Base-by-base conservation (phyloP, 1,140 invertebrate species). In the Megalonaias nervosa region DNA sequence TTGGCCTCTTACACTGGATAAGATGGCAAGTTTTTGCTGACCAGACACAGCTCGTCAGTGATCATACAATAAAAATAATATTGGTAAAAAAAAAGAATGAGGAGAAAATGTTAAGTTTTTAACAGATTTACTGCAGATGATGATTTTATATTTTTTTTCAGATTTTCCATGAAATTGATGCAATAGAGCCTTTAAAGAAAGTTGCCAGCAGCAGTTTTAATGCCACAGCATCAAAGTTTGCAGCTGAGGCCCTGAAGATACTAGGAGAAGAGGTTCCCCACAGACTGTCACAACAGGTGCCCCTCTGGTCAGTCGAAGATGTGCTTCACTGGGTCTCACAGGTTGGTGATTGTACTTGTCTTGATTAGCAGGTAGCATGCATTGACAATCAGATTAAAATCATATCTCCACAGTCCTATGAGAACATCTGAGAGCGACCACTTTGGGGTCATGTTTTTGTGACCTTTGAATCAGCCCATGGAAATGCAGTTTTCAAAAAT, bases 241-340 rank as follows among this genome's bases (percentile, higher is more conserved):
- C 98, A 0, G 97, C 95, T 11, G 97, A 99, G 92, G 98, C 98
- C 0, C 92, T 99, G 75, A 93, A 95, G 77, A 92, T 99, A 1
- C 98, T 99, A 67, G 98, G 98, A 0, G 98, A 99, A 90, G 96
- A 97, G 87, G 95, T 99, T 16, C 98, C 98, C 0, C 97, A 99
- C 85, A 99, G 98, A 90, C 91, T 99, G 57, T 98, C 97, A 48
- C 98, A 99, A 89, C 97, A 99, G 91, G 98, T 99, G 9, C 98
- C 98, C 0, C 92, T 99, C 0, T 99, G 99, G 99, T 98, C 96
- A 0, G 94, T 94, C 6, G 96, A 97, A 88, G 98, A 99, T 92
- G 98, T 99, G 0, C 92, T 94, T 80, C 97, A 99, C 90, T 99
- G 99, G 99, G 97, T 99, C 0, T 97, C 97, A 86, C 98, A 95